Base-by-base conservation (phyloP, 23 tunicate genomes). In the Halocynthia aurantium region DNA sequence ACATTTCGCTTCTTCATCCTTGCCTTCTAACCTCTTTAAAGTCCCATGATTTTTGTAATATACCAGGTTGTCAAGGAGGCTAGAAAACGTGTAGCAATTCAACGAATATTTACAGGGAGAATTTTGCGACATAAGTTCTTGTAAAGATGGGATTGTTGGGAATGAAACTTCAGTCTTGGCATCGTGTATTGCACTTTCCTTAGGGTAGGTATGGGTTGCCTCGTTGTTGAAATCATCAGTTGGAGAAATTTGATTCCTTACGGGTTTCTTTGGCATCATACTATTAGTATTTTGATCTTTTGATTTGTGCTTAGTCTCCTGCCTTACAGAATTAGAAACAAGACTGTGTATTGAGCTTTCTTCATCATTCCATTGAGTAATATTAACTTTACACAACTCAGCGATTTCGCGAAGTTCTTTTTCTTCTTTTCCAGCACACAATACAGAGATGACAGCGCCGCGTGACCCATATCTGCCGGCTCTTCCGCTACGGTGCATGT, bases 401-500 rank as follows among this genome's bases (percentile, higher is more conserved):
- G 83, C 66, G n/a, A 84, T 75, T n/a, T 67, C 69, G 7, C 61
- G 80, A 12, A 89, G 70, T 20, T 75, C 77, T 12, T 51, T 63
- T 22, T 31, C 82, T 80, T 89, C 96, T 50, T 62, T 70, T 0
- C 79, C 82, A 12, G 82, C 58, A 53, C 81, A 22, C 6, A 88
- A 83, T 15, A 89, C 22, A 22, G 96, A 84, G 2, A 89, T 61
- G 19, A 83, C 96, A 51, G 77, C 77, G 15, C 96, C 96, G 6
- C 78, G 70, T 5, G 88, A 83, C 10, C 96, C 96, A 67, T 69
- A 89, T 76, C 98, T 77, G 50, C 98, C 98, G 5, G 98, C 98
- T 69, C 98, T 71, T 8, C 98, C 98, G 61, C 83, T 92, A 54
- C 98, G 55, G 67, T 92, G 98, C 92, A 92, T 68, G 82, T 92